Evolutionary conservation across 92 coral and sea anemone genomes (phyloP), one percentile per base, ranked within the genome.

Genomic region (Porites evermanni): DNA sequence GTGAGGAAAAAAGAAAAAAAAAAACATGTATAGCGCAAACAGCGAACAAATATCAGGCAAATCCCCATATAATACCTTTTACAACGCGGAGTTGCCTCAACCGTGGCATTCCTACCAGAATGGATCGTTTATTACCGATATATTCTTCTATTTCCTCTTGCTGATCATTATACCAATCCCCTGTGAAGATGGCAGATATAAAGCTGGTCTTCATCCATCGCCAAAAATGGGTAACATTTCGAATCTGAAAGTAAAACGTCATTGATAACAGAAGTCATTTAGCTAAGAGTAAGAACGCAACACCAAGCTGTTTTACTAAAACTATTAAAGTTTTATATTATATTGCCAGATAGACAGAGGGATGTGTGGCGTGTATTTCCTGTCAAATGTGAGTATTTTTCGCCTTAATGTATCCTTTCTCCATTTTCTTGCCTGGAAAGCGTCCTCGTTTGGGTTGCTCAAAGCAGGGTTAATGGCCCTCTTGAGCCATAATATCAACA

Each of bases 81-180:
- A 18, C 50, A 12, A 79, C 23, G 7, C 83, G 9, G 32, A 79
- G 83, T 21, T 79, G 83, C 12, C 83, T 47, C 20, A 79, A 23
- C 20, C 73, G 83, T 1, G 83, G 83, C 83, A 79, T 64, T 6
- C 83, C 83, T 56, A 79, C 74, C 74, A 79, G 8, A 38, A 79
- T 47, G 29, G 83, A 79, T 1, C 38, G 83, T 47, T 79, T 79
- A 44, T 79, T 47, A 20, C 73, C 83, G 63, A 79, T 79, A 19
- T 79, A 79, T 67, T 79, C 83, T 65, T 72, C 20, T 8, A 79
- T 17, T 47, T 50, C 16, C 21, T 79, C 83, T 7, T 79, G 64
- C 13, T 67, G 83, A 4, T 70, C 64, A 79, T 64, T 79, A 63
- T 79, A 79, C 83, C 73, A 79, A 7, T 50, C 44, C 14, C 52